Base-by-base conservation (phyloP, 2,888 invertebrate genomes). In the Drosophila mimica region DNA sequence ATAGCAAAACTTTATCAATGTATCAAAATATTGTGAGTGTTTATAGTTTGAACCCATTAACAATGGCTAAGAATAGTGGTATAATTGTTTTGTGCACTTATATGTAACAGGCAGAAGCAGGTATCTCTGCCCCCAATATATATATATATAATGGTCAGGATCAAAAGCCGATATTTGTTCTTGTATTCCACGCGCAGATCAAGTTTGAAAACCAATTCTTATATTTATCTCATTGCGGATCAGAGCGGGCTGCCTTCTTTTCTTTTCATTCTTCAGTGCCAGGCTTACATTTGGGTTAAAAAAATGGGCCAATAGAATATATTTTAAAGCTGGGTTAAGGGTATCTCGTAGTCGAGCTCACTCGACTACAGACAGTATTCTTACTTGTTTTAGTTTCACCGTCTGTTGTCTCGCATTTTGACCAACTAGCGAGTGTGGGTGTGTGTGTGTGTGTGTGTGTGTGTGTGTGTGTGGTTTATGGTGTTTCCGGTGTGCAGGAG, bases 401-500 rank as follows among this genome's bases (percentile, higher is more conserved):
- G 25, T 28, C 15, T 13, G 25, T 11, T 25, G 36, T 34, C 25
- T 13, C n/a, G 8, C 31, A 57, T 31, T 46, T 20, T 20, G 20
- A 46, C 30, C 57, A 43, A 31, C 17, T n/a, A 11, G n/a, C 7
- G 13, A 17, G 31, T 49, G 36, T 34, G 28, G 20, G 54, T 57
- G 30, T 17, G 30, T 25, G 38, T 15, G 28, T 7, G 34, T 7
- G 36, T 8, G 17, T 15, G 38, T n/a, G 17, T n/a, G 53, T 31
- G 53, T 34, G 31, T 13, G 46, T 28, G 33, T 34, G 49, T 34
- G 63, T 43, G 28, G n/a, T 62, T 33, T 53, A 59, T 52, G 54
- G 28, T 28, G 49, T 60, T 53, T 77, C 82, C 77, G 82, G 62
- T 59, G 51, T 81, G 77, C 82, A 81, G 46, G 46, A 46, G 15